Evolutionary conservation across 2,888 invertebrate species (phyloP).

Genomic region (Cheilosia impressa): DNA sequence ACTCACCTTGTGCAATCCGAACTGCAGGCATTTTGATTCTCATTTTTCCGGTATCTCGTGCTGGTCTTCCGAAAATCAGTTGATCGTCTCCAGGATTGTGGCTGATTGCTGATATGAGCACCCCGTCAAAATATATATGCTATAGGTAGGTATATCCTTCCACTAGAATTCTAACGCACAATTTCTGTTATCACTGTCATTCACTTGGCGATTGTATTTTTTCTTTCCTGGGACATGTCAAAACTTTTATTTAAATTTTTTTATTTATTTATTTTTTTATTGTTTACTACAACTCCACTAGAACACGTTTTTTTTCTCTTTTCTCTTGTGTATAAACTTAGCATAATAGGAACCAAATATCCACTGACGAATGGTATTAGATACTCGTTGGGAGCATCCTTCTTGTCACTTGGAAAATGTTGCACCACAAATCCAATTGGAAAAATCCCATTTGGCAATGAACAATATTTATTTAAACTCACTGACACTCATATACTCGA

Average conservation of each 20-base stretch:
- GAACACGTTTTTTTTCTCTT: conserved; percentile 33
- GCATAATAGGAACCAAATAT: conserved; percentile 63
- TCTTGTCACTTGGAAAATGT: conserved; percentile 29
- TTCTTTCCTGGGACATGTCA: conserved; percentile 38
- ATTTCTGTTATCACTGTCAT: conserved; percentile 7
- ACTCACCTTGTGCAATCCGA: conserved; percentile 97
- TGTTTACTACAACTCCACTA: conserved; percentile 6
- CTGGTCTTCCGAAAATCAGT: conserved; percentile 54
- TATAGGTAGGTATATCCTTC: conserved; percentile 29
- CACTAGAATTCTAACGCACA: conserved; percentile 14
- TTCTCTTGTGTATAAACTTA: conserved; percentile 40
- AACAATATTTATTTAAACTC: conserved; percentile 12
- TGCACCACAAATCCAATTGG: conserved; percentile 22
- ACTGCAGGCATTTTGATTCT: conserved; percentile 99
- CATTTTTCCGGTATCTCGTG: conserved; percentile 87
- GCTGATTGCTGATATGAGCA: not conserved
- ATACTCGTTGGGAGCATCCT: conserved; percentile 31
- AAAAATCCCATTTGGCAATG: conserved; percentile 63
- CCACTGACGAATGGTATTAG: conserved; percentile 60
- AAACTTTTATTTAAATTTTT: not conserved
- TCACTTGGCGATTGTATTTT: conserved; percentile 20
- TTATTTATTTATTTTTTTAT: conserved; percentile 22
- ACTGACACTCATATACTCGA: conserved; percentile 41
- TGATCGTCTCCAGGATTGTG: conserved; percentile 69
- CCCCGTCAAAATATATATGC: conserved; percentile 6